Evolutionary conservation across 2,888 invertebrate genomes (phyloP), one percentile per base, ranked within the genome.

Genomic region (Zeuzera pyrina): DNA sequence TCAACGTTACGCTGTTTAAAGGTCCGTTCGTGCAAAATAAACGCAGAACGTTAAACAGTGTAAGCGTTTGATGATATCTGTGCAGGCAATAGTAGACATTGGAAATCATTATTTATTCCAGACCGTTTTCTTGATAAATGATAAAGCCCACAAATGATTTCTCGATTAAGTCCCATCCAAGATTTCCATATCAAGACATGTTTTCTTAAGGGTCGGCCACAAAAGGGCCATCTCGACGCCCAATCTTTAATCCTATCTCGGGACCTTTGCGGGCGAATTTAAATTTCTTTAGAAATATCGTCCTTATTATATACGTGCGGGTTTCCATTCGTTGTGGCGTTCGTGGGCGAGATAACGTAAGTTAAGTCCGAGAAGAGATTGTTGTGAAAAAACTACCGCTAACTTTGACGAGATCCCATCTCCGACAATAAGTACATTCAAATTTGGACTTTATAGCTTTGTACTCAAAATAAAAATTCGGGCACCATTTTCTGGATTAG

Each of bases 211-310:
- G 81, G 83, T 77, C 76, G 69, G 47, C 78, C 77, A 81, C 81
- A 81, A 83, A 73, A 83, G 78, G 78, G 76, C 79, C 81, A 81
- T 83, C 83, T 79, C 71, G 60, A 60, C 70, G 63, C 73, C 79
- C 81, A 81, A 83, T 83, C 83, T 83, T 81, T 83, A 83, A 83
- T 83, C 83, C 83, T 83, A 83, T 83, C 83, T 83, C 65, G 78
- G 42, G 41, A 81, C 83, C 83, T 81, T 83, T 83, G 83, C 81
- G 77, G 76, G 81, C 74, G 61, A 83, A 83, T 83, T 83, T 81
- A 83, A 83, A 83, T 83, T 83, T 83, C 83, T 83, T 83, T 83
- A 81, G 83, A 83, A 83, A 83, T 83, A 83, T 83, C 81, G 78
- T 71, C 73, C 71, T 81, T 81, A 81, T 81, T 83, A 83, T 83